Percentiles rank a stretch among this genome's conserved stretches.
Conservation (phyloP, 2,888 invertebrate species). For the Ditula angustiorana region DNA sequence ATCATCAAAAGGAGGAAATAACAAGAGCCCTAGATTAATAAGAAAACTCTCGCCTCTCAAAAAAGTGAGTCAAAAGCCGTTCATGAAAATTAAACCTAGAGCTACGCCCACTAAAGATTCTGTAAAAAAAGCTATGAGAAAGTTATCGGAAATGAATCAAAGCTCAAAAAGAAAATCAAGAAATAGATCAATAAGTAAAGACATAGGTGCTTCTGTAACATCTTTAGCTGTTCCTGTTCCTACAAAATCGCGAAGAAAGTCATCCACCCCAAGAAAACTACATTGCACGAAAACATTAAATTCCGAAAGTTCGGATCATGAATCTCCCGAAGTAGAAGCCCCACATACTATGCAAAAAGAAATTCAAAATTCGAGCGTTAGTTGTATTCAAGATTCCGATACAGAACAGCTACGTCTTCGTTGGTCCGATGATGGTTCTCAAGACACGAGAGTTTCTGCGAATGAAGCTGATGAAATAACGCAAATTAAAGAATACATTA, state of each 20-base stretch:
- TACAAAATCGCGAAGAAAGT: constrained; percentile 79
- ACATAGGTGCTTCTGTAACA: constrained; percentile 48
- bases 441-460: constrained; percentile 57
- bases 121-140: constrained; percentile 53
- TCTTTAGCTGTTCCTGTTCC: constrained; percentile 52
- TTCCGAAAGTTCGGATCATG: constrained; percentile 62
- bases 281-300: constrained; percentile 69
- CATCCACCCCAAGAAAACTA: constrained; percentile 79
- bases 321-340: constrained; percentile 57
- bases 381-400: constrained; percentile 62
- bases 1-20: constrained; percentile 47
- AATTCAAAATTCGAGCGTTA: constrained; percentile 43
- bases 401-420: constrained; percentile 65
- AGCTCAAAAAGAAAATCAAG: constrained; percentile 44
- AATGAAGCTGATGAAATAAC: constrained; percentile 71
- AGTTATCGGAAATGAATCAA: constrained; percentile 47
- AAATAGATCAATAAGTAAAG: constrained; percentile 53
- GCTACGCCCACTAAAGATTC: constrained; percentile 65
- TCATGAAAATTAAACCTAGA: constrained; percentile 75
- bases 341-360: constrained; percentile 46
- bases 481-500: constrained; percentile 74
- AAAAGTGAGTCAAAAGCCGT: constrained; percentile 63
- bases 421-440: constrained; percentile 78
- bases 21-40: constrained; percentile 47
- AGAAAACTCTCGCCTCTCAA: constrained; percentile 61